These are phyloP conservation scores for Pangasius larnaudii DNA, from an alignment of 2,797 vertebrate genomes.

Conservation along the genomic window DNA sequence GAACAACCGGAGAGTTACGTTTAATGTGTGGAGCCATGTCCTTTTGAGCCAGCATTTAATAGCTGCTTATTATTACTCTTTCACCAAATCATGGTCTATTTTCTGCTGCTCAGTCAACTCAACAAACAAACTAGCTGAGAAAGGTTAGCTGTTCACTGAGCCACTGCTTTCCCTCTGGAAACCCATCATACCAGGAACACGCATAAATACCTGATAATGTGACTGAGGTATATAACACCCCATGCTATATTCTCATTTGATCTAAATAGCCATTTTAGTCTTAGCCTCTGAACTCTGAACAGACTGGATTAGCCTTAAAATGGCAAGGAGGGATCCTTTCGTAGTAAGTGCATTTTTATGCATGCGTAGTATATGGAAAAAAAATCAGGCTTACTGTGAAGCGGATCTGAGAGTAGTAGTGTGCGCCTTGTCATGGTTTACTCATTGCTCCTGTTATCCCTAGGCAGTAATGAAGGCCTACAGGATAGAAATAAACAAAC, in stretches of 20 bases:
- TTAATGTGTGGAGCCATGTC: not conserved
- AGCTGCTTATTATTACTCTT: not conserved
- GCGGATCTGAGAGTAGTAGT: not conserved
- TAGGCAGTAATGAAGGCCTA: not conserved
- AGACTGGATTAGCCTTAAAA: not conserved
- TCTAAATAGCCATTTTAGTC: not conserved
- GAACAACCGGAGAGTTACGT: too few relatives aligned
- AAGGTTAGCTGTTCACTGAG: too few relatives aligned
- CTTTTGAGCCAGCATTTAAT: too few relatives aligned
- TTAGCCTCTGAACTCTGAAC: not conserved
- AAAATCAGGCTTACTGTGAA: not conserved
- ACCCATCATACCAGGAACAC: not conserved
- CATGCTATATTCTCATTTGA: not conserved
- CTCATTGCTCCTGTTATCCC: not conserved
- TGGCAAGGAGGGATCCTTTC: not conserved
- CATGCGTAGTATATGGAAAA: not conserved
- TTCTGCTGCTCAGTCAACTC: not conserved
- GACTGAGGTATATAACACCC: not conserved
- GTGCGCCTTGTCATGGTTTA: not conserved
- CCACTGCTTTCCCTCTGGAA: not conserved
- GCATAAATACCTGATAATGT: not conserved
- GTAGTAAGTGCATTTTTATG: not conserved
- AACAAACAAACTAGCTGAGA: too few relatives aligned
- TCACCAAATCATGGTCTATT: not conserved
- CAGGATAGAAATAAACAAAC: not conserved